phyloP scores from a whole-genome alignment of 2,797 vertebrate genomes.

The Pogoniulus pusillus region DNA sequence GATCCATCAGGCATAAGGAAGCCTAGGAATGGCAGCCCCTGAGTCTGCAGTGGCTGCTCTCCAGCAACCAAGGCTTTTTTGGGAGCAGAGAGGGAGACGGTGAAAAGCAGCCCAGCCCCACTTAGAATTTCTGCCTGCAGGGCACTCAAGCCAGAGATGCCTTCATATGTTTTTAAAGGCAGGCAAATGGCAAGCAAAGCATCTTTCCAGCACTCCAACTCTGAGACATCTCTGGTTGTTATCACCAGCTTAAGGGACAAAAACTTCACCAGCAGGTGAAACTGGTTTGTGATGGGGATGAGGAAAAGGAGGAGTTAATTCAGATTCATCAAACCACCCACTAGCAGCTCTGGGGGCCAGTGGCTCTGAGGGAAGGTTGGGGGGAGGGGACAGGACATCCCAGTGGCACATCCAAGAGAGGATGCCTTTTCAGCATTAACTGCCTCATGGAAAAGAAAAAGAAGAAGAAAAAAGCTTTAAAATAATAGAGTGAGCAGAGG shows the following conservation, averaged over 20 bases:
- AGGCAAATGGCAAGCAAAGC: background rate
- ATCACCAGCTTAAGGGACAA: background rate
- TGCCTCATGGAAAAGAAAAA: conserved; percentile 32
- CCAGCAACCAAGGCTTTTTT: background rate
- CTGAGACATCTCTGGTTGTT: background rate
- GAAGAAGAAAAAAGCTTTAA: background rate
- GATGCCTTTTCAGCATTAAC: background rate
- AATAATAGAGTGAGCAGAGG: conserved; percentile 2
- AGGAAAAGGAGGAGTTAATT: background rate
- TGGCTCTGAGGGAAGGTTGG: background rate
- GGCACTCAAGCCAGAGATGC: background rate
- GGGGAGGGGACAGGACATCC: background rate
- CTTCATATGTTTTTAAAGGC: background rate
- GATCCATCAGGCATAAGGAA: background rate
- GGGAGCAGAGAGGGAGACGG: background rate
- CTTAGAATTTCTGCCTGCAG: conserved; percentile 5
- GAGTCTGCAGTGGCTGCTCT: background rate
- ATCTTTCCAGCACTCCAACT: background rate
- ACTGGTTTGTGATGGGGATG: conserved; percentile 2
- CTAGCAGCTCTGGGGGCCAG: background rate
- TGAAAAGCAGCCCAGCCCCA: background rate
- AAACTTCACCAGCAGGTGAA: background rate
- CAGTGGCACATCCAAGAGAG: background rate
- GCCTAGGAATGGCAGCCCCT: background rate
- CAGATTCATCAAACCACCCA: background rate